Evolutionary conservation across 2,888 invertebrate genomes (phyloP).

Genomic region (Cheilosia grossa): DNA sequence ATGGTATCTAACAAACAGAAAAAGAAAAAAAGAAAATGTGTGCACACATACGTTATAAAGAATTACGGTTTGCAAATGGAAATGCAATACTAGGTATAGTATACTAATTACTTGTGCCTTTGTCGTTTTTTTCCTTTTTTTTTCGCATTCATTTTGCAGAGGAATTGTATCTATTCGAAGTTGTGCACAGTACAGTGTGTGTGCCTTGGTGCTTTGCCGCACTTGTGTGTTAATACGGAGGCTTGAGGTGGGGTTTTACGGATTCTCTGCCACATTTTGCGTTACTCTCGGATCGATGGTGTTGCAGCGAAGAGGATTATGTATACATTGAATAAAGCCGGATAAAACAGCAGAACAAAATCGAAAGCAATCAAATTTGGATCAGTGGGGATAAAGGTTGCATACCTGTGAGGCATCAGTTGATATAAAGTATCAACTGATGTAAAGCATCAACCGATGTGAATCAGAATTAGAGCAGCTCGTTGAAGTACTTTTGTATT

Average conservation of each 20-base stretch:
- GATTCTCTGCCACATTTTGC: not conserved
- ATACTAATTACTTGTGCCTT: slow-evolving; percentile 65
- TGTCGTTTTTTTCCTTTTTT: slow-evolving; percentile 39
- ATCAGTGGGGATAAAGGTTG: not conserved
- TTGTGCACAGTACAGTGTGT: slow-evolving; percentile 44
- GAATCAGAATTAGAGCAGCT: too few relatives aligned
- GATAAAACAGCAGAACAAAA: not conserved
- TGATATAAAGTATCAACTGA: too few relatives aligned
- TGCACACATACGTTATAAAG: slow-evolving; percentile 5
- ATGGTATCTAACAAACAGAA: slow-evolving; percentile 12
- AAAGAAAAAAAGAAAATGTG: slow-evolving; percentile 5
- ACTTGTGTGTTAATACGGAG: slow-evolving; percentile 36
- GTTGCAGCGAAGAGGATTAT: not conserved
- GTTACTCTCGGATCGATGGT: not conserved
- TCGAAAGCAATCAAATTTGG: slow-evolving; percentile 20
- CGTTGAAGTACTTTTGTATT: too few relatives aligned
- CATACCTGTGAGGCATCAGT: too few relatives aligned
- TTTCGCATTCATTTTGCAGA: slow-evolving; percentile 37
- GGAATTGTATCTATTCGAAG: slow-evolving; percentile 63
- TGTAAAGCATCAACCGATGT: too few relatives aligned
- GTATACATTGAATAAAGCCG: not conserved
- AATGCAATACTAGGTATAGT: slow-evolving; percentile 56
- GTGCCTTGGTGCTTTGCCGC: slow-evolving; percentile 57
- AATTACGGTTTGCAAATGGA: slow-evolving; percentile 44
- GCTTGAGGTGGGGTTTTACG: slow-evolving; percentile 50